Evolutionary conservation across 2,888 invertebrate genomes (phyloP), one percentile per base, ranked within the genome.

Genomic region (Parnassius mnemosyne): DNA sequence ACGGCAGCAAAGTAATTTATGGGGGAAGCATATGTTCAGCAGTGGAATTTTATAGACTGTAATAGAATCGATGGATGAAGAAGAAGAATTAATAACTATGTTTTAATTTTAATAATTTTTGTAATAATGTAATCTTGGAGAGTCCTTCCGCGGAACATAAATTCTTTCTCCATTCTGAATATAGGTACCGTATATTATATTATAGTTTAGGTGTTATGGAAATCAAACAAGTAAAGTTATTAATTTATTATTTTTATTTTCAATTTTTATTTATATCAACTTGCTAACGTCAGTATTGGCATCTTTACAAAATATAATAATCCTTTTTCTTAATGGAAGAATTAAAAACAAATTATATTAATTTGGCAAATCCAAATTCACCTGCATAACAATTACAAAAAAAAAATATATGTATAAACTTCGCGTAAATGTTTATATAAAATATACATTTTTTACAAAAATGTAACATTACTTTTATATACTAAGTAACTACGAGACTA

Each of bases 381-480:
- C 86, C 86, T 81, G 68, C 76, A 74, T 83, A 85, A 85, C 81
- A 83, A 81, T 81, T 84, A 84, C 83, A 84, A 74, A 74, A 72
- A 74, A 72, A 58, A 63, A 57, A 63, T 58, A 84, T 73, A 83
- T 80, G 75, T 82, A 82, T 84, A 82, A 83, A 84, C 79, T 81
- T 81, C 76, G 82, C 81, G 76, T 85, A 84, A 82, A 86, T 81
- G 85, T 84, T 85, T 84, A 85, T 84, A 84, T 81, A 85, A 87
- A 87, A 88, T 89, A 89, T 89, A 90, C 88, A 88, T 85, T 86
- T 89, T 87, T 84, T 89, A 89, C 87, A 89, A 83, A 80, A 84
- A 84, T 84, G 82, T 83, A 84, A 85, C 79, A 81, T 83, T 81
- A 83, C 79, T 76, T 63, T 63, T 61, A 56, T 3, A 71, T 70